These are phyloP conservation scores for Monopis laevigella DNA, from an alignment of 2,888 invertebrate genomes.

Conservation along the genomic window DNA sequence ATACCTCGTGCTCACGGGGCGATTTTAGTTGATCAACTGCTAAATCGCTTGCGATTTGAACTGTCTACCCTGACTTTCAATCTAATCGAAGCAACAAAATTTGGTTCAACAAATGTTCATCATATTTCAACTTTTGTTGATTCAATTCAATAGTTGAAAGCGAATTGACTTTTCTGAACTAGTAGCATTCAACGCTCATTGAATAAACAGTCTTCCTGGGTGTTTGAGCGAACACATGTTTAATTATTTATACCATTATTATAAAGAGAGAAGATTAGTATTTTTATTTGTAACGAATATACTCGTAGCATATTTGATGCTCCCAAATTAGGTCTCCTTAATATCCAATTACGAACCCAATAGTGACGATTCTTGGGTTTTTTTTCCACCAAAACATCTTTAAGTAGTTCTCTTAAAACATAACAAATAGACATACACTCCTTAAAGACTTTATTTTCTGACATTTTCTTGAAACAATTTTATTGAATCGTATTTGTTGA, in stretches of 20 bases:
- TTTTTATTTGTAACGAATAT: no score
- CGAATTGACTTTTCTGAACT: background rate
- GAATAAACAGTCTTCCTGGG: background rate
- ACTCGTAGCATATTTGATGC: background rate
- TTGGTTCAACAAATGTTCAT: background rate
- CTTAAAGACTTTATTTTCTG: background rate
- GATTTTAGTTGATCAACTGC: background rate
- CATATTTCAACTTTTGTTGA: background rate
- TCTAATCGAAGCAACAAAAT: background rate
- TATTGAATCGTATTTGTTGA: background rate
- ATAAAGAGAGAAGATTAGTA: no score
- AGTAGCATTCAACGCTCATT: background rate
- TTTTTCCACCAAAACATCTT: background rate
- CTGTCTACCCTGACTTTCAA: background rate
- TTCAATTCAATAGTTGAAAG: background rate
- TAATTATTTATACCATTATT: no score
- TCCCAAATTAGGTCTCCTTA: background rate
- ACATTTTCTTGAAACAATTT: background rate
- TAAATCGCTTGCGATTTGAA: background rate
- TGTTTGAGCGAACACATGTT: background rate
- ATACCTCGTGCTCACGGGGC: background rate
- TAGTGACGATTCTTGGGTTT: background rate
- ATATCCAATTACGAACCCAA: background rate
- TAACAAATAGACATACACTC: background rate
- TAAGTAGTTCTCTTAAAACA: background rate